Evolutionary conservation across 64 coral and sea anemone genomes (phyloP), one percentile per base, ranked within the genome.

Genomic region (Actinia equina): DNA sequence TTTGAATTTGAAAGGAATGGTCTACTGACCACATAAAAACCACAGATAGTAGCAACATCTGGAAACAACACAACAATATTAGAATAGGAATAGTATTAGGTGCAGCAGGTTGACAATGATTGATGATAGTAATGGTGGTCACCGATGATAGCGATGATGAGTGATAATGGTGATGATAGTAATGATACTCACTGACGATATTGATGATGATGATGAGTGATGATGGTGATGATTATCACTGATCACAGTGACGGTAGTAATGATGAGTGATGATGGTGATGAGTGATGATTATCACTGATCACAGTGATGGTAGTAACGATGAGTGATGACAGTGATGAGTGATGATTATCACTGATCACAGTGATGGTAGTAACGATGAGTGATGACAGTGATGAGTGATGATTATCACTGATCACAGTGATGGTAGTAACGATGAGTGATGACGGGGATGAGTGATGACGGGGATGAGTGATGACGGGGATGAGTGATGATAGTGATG

Each of bases 1-100:
- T 92, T 94, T 4, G 53, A 18, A 9, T 86, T 37, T 83, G 78
- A 90, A 7, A 98, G 88, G 22, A 98, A 98, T 30, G 96, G 96
- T 45, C 90, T 80, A 80, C 96, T 98, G 74, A 98, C 96, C 59
- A 95, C 93, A 65, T 76, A 83, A 80, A 95, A 98, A 10, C 96
- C 96, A 51, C 94, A 93, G 18, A 85, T 27, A 25, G 93, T 95
- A 77, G 93, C 96, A 59, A 98, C 22, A 91, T 98, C 96, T 98
- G 71, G 3, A 86, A 89, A 52, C 20, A 3, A 59, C 25, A 81
- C 23, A 25, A 62, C 56, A 79, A 43, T 55, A 60, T 41, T 16
- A 61, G 56, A 59, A 37, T 37, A 37, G 30, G 30, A 37, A 37
- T 37, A 37, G 30, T 37, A 37, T 37, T 37, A 37, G 30, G 30